Evolutionary conservation across 2,888 invertebrate genomes (phyloP), one percentile per base, ranked within the genome.

Genomic region (Cataglyphis cursor): DNA sequence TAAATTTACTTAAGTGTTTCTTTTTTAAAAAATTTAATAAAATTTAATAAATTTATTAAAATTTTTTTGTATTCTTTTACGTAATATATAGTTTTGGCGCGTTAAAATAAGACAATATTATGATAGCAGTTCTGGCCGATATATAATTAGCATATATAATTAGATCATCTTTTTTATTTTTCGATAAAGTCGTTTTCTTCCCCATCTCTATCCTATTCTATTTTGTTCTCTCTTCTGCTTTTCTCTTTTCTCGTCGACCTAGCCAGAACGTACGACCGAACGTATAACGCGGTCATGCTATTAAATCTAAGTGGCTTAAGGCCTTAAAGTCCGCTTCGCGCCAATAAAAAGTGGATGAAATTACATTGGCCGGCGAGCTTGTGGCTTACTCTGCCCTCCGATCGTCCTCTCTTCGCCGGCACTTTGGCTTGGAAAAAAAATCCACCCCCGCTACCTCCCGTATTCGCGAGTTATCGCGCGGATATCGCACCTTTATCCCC

Each of bases 261-360:
- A 82, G 89, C 74, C 66, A 70, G 78, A 72, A 85, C 73, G 80
- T 84, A 84, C 48, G 70, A 72, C 75, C 73, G 68, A 66, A 54
- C 88, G 85, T 87, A 84, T 87, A 89, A 86, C 87, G 85, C 86
- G 88, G 87, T 87, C 87, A 89, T 89, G 91, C 93, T 91, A 93
- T 94, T 93, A 93, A 93, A 93, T 93, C 93, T 93, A 93, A 93
- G 93, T 93, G 93, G 94, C 93, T 94, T 93, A 93, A 92, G 90
- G 92, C 90, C 91, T 92, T 92, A 92, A 92, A 93, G 91, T 92
- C 91, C 89, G 91, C 91, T 83, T 87, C 90, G 89, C 88, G 90
- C 90, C 92, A 92, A 93, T 94, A 93, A 94, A 94, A 94, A 93
- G 91, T 72, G 90, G 90, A 92, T 91, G 91, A 92, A 93, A 94